Evolutionary conservation across 2,797 vertebrate species (phyloP).

Genomic region (Onychomys torridus): DNA sequence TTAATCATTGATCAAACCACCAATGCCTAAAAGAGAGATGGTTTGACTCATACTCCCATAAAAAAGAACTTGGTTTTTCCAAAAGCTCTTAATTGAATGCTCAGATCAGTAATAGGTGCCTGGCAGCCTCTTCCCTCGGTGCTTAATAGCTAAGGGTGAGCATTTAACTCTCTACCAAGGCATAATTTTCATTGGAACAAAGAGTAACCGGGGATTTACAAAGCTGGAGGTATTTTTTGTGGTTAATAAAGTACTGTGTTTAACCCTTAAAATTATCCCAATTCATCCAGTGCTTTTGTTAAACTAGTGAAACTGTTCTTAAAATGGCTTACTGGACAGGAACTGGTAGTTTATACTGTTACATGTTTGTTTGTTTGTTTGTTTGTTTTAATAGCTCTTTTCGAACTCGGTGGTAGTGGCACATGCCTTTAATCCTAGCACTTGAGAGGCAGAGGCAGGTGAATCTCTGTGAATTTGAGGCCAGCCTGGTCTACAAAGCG

Average conservation of each 20-base stretch:
- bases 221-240: not conserved
- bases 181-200: not conserved
- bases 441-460: not conserved
- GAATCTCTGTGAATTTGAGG: not conserved
- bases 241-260: not conserved
- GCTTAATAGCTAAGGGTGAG: not conserved
- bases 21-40: not conserved
- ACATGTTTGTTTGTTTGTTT: not conserved
- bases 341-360: not conserved
- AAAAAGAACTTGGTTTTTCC: not conserved
- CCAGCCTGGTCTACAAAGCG: not conserved
- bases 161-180: constrained; percentile 7
- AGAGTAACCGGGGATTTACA: constrained; percentile 15
- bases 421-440: not conserved
- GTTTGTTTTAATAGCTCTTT: not conserved
- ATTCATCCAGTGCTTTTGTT: not conserved
- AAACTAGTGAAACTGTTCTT: not conserved
- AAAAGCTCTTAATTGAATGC: constrained; percentile 37
- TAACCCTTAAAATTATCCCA: constrained; percentile 31
- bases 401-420: not conserved
- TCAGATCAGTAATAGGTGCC: not conserved
- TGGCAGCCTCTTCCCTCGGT: not conserved
- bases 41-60: not conserved
- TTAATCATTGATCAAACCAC: constrained; percentile 20
- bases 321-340: not conserved